Conservation (phyloP, 2,113 vertebrate genomes). For the Pontoporia blainvillei region DNA sequence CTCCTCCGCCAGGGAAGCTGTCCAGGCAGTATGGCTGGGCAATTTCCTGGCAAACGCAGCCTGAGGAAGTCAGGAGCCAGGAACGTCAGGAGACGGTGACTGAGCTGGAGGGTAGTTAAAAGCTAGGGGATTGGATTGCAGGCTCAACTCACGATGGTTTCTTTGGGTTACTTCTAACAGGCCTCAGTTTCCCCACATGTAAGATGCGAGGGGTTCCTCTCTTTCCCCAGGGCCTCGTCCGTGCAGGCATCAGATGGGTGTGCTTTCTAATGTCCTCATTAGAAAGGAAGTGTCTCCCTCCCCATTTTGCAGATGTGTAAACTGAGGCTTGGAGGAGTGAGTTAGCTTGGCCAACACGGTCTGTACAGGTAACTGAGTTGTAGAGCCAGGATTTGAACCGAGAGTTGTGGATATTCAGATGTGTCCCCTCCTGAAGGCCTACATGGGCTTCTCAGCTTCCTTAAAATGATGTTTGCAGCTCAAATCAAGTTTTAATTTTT, state of each 20-base stretch:
- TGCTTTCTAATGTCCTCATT: neutral
- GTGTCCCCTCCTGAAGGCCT: neutral
- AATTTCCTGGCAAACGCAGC: neutral
- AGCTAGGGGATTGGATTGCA: neutral
- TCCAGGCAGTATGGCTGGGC: neutral
- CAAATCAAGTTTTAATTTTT: neutral
- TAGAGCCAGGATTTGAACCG: neutral
- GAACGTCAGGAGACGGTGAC: neutral
- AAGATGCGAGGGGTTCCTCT: neutral
- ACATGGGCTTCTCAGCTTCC: neutral
- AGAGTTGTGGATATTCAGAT: neutral
- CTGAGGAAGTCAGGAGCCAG: neutral
- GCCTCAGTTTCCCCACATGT: neutral
- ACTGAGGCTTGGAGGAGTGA: neutral
- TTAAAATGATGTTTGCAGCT: neutral
- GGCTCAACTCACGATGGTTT: neutral
- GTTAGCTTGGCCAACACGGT: fast-evolving
- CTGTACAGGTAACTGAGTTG: too few species aligned
- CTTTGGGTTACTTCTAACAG: neutral
- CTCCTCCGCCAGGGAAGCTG: neutral
- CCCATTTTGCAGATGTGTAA: neutral
- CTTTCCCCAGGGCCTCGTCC: neutral
- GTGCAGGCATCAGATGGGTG: neutral
- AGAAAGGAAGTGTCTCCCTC: neutral
- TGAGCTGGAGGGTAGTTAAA: neutral